Percentiles rank a stretch among this genome's conserved stretches.
phyloP scores from a whole-genome alignment of 2,888 invertebrate genomes.

The Tetanocera ferruginea region DNA sequence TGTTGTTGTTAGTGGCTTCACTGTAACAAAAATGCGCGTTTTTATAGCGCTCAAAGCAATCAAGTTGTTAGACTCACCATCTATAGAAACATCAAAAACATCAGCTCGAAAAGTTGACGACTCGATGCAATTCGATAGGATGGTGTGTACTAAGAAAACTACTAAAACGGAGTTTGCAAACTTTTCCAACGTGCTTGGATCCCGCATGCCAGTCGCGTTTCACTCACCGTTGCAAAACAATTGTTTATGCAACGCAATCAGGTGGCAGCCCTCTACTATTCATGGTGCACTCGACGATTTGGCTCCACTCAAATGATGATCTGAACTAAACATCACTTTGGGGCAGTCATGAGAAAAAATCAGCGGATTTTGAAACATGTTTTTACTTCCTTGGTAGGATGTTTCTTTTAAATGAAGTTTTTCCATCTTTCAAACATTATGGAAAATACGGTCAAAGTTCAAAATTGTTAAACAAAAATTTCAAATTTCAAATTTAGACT shows the following conservation, averaged over 20 bases:
- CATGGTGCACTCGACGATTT: neutral
- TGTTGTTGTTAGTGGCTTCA: slow-evolving; percentile 10
- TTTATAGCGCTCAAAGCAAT: slow-evolving; percentile 21
- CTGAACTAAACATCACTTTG: neutral
- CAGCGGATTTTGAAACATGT: neutral
- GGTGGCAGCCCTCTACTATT: neutral
- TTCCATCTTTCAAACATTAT: too few species aligned
- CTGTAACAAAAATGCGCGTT: slow-evolving; percentile 28
- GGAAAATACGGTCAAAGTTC: too few species aligned
- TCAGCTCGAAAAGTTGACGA: neutral
- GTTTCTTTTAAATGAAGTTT: neutral
- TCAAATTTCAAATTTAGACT: too few species aligned
- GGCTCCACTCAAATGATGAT: neutral
- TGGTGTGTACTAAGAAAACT: neutral
- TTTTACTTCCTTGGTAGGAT: neutral
- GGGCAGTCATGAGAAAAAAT: too few species aligned
- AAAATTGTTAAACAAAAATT: too few species aligned
- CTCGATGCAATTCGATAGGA: neutral
- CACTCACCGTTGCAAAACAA: neutral
- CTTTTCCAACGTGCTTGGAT: slow-evolving; percentile 37
- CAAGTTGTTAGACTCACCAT: neutral
- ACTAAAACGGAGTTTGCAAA: slow-evolving; percentile 36
- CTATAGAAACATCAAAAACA: neutral
- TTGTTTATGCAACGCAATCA: slow-evolving; percentile 32
- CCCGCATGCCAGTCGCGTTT: slow-evolving; percentile 26